Conservation (phyloP, 2,888 invertebrate species). For the Aporophyla lueneburgensis region DNA sequence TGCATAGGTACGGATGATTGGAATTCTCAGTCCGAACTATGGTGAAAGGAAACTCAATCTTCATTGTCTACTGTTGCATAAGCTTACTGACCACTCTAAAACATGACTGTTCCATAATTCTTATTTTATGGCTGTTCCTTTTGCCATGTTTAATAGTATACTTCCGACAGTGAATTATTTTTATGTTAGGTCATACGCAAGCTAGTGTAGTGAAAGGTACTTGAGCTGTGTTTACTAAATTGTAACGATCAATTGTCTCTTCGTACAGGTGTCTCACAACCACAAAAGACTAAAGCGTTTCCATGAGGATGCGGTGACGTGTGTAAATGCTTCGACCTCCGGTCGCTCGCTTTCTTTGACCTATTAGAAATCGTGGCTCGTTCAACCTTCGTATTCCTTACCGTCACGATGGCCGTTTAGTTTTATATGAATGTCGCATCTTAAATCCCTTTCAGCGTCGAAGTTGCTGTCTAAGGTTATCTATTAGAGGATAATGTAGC, state of each 20-base stretch:
- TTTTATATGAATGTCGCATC: slow-evolving; percentile 50
- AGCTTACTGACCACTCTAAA: slow-evolving; percentile 76
- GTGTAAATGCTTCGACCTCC: slow-evolving; percentile 75
- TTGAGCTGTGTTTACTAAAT: slow-evolving; percentile 62
- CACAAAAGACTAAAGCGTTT: slow-evolving; percentile 61
- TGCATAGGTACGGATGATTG: slow-evolving; percentile 47
- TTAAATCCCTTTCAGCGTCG: slow-evolving; percentile 40
- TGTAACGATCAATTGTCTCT: slow-evolving; percentile 69
- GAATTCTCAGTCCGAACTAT: slow-evolving; percentile 64
- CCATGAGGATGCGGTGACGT: slow-evolving; percentile 73
- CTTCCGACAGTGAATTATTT: slow-evolving; percentile 80
- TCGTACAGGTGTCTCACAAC: slow-evolving; percentile 60
- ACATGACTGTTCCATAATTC: slow-evolving; percentile 70
- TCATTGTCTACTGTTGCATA: slow-evolving; percentile 79
- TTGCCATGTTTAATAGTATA: slow-evolving; percentile 69
- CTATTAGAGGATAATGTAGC: slow-evolving; percentile 32
- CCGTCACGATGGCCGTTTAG: slow-evolving; percentile 69
- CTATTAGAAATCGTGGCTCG: slow-evolving; percentile 81
- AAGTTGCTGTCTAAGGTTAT: slow-evolving; percentile 19
- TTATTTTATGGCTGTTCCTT: slow-evolving; percentile 69
- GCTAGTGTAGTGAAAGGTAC: slow-evolving; percentile 77
- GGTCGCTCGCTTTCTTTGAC: slow-evolving; percentile 82
- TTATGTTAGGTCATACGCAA: slow-evolving; percentile 73
- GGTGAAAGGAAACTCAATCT: slow-evolving; percentile 80
- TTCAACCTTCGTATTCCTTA: slow-evolving; percentile 73